Percentiles rank a stretch among this genome's conserved stretches.
These are phyloP conservation scores for Calidris pygmaea DNA, from an alignment of 2,113 vertebrate species.

Conservation along the genomic window DNA sequence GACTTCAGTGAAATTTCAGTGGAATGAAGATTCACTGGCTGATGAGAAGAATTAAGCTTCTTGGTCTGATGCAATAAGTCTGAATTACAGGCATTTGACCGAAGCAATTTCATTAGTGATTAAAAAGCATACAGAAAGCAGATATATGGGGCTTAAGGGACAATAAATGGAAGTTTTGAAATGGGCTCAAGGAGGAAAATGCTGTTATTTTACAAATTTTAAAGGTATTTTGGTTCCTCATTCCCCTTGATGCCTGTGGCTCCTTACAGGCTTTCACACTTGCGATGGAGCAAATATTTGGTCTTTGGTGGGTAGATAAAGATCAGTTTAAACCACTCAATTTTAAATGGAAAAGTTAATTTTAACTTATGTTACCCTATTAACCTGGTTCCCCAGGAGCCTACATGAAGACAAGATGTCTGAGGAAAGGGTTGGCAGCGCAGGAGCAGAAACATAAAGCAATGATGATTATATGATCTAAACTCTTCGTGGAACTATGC, in stretches of 20 bases:
- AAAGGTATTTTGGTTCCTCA: not conserved
- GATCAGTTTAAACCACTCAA: not conserved
- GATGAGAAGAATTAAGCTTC: not conserved
- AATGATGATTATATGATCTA: accelerated
- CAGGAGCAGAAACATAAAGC: not conserved
- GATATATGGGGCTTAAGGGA: not conserved
- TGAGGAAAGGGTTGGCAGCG: not conserved
- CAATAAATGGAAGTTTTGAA: not conserved
- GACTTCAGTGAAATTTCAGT: conserved; percentile 8
- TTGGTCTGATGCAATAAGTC: not conserved
- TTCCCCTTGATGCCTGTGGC: not conserved
- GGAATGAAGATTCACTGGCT: not conserved
- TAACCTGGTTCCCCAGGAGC: not conserved
- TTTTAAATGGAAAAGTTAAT: not conserved
- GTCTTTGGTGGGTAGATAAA: not conserved
- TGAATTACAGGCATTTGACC: conserved; percentile 4
- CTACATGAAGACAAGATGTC: not conserved
- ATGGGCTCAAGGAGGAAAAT: not conserved
- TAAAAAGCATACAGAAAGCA: not conserved
- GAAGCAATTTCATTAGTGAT: not conserved
- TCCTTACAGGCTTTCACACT: not conserved
- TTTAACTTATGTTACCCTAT: not conserved
- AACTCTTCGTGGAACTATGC: not conserved
- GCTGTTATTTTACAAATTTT: not conserved
- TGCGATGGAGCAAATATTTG: not conserved